A percentile compares a stretch with the other conserved stretches of the same genome.
These are phyloP conservation scores for Aegotheles bennettii DNA, from an alignment of 2,113 vertebrate genomes.

Conservation along the genomic window DNA sequence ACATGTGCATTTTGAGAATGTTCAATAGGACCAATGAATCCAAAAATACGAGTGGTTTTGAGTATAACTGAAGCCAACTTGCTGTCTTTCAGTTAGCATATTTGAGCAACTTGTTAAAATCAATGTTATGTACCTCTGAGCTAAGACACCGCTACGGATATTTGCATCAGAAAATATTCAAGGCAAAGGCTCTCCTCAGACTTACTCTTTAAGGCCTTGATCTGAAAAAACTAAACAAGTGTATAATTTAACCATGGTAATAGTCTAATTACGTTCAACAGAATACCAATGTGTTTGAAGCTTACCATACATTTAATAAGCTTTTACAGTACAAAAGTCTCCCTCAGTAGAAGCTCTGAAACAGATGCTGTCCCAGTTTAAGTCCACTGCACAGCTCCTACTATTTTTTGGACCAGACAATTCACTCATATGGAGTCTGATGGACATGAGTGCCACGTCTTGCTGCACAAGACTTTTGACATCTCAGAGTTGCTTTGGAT, in stretches of 20 bases:
- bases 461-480: accelerated
- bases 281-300: not conserved
- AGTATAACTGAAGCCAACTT: not conserved
- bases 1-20: not conserved
- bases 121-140: not conserved
- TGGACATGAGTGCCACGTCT: not conserved
- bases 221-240: constrained; percentile 11
- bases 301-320: constrained; percentile 6
- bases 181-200: constrained; percentile 12
- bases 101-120: not conserved
- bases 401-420: not conserved
- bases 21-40: not conserved
- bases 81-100: not conserved
- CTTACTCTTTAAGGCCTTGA: not conserved
- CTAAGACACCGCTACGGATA: not conserved
- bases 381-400: not conserved
- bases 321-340: not conserved
- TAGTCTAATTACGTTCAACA: constrained; percentile 9
- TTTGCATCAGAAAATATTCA: not conserved
- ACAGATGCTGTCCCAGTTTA: not conserved
- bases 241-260: constrained; percentile 38
- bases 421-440: not conserved
- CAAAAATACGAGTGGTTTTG: not conserved
- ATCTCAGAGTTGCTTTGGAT: not conserved
- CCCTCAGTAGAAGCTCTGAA: not conserved